A percentile compares a stretch with the other conserved stretches of the same genome.
Conservation (phyloP, 1,140 invertebrate genomes). For the Drosophila jambulina region DNA sequence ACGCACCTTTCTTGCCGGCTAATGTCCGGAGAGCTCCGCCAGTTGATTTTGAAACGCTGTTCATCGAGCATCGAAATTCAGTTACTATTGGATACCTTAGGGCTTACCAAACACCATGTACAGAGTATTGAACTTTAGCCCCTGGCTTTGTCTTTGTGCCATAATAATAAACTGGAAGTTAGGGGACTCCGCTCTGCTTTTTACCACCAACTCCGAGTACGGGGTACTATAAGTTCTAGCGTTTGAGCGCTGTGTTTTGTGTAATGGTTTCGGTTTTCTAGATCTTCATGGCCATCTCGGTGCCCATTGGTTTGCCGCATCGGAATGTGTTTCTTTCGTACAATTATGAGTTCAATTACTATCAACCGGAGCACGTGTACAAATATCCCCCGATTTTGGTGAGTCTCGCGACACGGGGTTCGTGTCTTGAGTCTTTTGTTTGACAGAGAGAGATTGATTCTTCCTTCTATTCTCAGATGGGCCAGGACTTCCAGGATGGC, state of each 20-base stretch:
- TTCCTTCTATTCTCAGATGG: slow-evolving; percentile 38
- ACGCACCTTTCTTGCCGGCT: slow-evolving; percentile 42
- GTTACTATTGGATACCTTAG: slow-evolving; percentile 1
- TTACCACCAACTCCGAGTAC: slow-evolving; percentile 44
- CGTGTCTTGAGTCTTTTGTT: slow-evolving; percentile 20
- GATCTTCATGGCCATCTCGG: slow-evolving; percentile 89
- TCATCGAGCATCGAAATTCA: slow-evolving; percentile 13
- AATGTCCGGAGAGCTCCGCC: neutral
- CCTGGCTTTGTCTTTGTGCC: slow-evolving; percentile 23
- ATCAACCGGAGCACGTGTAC: slow-evolving; percentile 82
- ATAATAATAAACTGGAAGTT: slow-evolving; percentile 6
- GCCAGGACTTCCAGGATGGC: slow-evolving; percentile 52
- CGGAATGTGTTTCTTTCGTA: slow-evolving; percentile 90
- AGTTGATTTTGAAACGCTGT: slow-evolving; percentile 29
- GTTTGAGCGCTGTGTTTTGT: neutral
- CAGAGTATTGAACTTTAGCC: slow-evolving; percentile 1
- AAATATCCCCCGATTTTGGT: slow-evolving; percentile 74
- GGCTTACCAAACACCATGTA: slow-evolving; percentile 2
- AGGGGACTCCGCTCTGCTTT: slow-evolving; percentile 9
- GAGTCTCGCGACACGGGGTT: slow-evolving; percentile 11
- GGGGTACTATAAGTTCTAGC: slow-evolving; percentile 22
- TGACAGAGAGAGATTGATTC: neutral
- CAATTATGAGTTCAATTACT: slow-evolving; percentile 91
- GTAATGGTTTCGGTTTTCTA: slow-evolving; percentile 28
- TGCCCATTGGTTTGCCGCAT: slow-evolving; percentile 89